phyloP scores from a whole-genome alignment of 2,113 vertebrate genomes.

The Prunella himalayana region DNA sequence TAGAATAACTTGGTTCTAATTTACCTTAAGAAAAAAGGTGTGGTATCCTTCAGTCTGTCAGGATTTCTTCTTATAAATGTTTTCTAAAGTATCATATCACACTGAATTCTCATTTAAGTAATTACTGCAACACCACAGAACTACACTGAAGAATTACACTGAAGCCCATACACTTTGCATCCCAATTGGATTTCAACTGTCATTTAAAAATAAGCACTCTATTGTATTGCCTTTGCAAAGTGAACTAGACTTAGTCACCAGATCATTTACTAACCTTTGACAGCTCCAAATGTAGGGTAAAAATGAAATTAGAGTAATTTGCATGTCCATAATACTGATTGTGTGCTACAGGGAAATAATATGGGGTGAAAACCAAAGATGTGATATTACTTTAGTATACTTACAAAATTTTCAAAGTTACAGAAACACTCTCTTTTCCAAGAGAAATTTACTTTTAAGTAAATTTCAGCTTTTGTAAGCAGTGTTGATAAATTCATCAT shows the following conservation, averaged over 20 bases:
- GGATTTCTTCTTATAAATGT: not conserved
- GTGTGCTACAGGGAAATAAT: not conserved
- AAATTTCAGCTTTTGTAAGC: not conserved
- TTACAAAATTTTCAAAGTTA: not conserved
- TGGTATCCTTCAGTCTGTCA: not conserved
- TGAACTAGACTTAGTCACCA: not conserved
- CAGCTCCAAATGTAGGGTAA: not conserved
- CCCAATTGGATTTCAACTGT: conserved; percentile 11
- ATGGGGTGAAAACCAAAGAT: not conserved
- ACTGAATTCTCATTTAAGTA: not conserved
- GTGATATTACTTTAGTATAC: not conserved
- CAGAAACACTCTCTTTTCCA: not conserved
- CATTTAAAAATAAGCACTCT: conserved; percentile 33
- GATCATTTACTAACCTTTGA: not conserved
- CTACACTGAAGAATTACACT: not conserved
- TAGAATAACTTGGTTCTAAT: not conserved
- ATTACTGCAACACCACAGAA: not conserved
- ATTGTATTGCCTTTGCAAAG: conserved; percentile 17
- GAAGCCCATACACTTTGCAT: not conserved
- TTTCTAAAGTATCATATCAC: not conserved
- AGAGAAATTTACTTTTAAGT: not conserved
- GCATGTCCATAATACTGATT: not conserved
- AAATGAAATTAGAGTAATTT: not conserved
- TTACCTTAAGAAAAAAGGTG: not conserved
- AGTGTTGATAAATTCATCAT: not conserved